Evolutionary conservation across 2,888 invertebrate species (phyloP), one percentile per base, ranked within the genome.

Genomic region (Lymantria monacha): DNA sequence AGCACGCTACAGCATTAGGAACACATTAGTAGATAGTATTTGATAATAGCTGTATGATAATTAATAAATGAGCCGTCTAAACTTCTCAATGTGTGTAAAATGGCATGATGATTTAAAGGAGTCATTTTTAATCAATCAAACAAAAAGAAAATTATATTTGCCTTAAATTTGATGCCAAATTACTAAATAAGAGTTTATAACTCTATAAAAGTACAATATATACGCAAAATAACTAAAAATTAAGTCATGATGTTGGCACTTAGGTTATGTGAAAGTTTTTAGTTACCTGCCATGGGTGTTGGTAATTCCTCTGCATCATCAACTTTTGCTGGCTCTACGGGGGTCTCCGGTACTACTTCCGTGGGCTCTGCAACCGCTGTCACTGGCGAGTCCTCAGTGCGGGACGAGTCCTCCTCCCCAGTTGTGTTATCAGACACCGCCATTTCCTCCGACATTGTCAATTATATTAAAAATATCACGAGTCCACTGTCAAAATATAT

Each of bases 371-470:
- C 69, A 45, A 70, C 70, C 48, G 72, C 65, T 57, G 78, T 69
- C 49, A 65, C 57, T 51, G 72, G 67, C 50, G 72, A 72, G 58
- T 83, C 82, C 50, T 77, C 81, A 51, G 67, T 75, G 53, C 67
- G 76, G 55, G 76, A 66, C 68, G 73, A 79, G 70, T 72, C 70
- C 70, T 85, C 85, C 59, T 85, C 85, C 47, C 71, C 75, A 55
- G 76, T 76, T 61, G 79, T 80, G 76, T 83, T 89, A 85, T 87
- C 89, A 80, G 82, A 79, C 77, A 87, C 80, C 83, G 88, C 89
- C 87, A 90, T 89, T 88, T 89, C 87, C 62, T 88, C 88, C 59
- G 90, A 90, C 90, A 90, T 90, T 85, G 87, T 88, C 83, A 84
- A 85, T 77, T 79, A 73, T 67, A 79, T 51, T 71, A 81, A 79